A percentile compares a stretch with the other conserved stretches of the same genome.
phyloP scores from a whole-genome alignment of 2,888 invertebrate species.

The Drosophila bunnanda region DNA sequence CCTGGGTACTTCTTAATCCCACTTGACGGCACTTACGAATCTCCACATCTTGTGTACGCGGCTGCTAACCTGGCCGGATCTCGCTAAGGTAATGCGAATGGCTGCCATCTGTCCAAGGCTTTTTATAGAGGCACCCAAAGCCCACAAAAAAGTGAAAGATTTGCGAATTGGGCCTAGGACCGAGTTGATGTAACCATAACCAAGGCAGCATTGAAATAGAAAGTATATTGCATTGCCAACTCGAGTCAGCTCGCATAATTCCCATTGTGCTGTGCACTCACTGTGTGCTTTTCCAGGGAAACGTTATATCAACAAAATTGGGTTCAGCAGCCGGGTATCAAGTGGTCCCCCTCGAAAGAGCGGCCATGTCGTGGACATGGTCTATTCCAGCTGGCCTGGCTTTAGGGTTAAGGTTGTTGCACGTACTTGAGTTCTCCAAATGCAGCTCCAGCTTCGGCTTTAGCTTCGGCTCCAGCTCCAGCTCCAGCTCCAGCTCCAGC shows the following conservation, averaged over 20 bases:
- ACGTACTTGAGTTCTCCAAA: slow-evolving; percentile 73
- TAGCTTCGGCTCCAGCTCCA: slow-evolving; percentile 1
- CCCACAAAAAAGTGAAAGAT: slow-evolving; percentile 66
- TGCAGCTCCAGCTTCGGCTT: neutral
- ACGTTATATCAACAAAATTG: slow-evolving; percentile 70
- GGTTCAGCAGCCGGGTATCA: slow-evolving; percentile 74
- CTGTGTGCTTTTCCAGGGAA: slow-evolving; percentile 63
- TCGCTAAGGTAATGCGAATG: slow-evolving; percentile 55
- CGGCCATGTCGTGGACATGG: slow-evolving; percentile 30
- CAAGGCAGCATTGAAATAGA: slow-evolving; percentile 72
- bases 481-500: slow-evolving; percentile 23
- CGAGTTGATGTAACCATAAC: slow-evolving; percentile 68
- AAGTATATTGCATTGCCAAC: slow-evolving; percentile 72
- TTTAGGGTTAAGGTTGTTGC: slow-evolving; percentile 78
- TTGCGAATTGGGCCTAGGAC: slow-evolving; percentile 55
- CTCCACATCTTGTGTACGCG: slow-evolving; percentile 52
- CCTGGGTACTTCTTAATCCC: no score
- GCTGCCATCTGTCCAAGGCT: slow-evolving; percentile 28
- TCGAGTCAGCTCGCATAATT: slow-evolving; percentile 66
- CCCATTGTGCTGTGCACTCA: slow-evolving; percentile 62
- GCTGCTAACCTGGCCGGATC: slow-evolving; percentile 30
- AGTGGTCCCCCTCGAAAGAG: slow-evolving; percentile 34
- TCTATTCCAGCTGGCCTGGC: slow-evolving; percentile 38
- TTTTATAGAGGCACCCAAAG: slow-evolving; percentile 58
- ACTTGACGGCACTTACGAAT: slow-evolving; percentile 52